phyloP scores from a whole-genome alignment of 1,140 invertebrate species.

The Bombus waltoni region DNA sequence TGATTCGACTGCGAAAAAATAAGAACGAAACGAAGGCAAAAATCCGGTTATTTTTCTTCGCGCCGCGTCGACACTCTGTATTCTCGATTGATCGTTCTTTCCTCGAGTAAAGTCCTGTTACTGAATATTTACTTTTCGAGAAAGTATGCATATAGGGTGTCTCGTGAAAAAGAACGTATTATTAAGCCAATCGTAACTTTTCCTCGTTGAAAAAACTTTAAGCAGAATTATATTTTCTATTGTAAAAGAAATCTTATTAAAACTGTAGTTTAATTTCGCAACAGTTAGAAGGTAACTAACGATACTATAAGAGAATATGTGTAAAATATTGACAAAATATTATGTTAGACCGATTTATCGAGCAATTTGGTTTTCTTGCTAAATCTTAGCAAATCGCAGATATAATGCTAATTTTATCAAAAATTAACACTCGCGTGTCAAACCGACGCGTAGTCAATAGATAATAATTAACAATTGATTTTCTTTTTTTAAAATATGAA shows the following conservation, averaged over 20 bases:
- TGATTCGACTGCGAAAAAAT: slow-evolving; percentile 30
- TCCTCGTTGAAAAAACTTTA: too few species aligned
- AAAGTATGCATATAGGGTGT: too few species aligned
- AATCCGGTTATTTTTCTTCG: slow-evolving; percentile 9
- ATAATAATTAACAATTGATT: too few species aligned
- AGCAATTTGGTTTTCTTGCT: neutral
- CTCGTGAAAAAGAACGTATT: too few species aligned
- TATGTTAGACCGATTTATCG: neutral
- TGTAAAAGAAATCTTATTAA: neutral
- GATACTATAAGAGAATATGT: neutral
- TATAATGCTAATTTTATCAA: neutral
- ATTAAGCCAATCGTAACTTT: too few species aligned
- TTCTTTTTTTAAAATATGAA: too few species aligned
- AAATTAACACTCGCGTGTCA: too few species aligned
- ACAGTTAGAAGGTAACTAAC: neutral
- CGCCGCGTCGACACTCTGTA: too few species aligned
- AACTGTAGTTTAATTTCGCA: neutral
- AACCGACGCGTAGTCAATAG: too few species aligned
- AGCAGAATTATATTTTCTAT: neutral
- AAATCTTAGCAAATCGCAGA: neutral
- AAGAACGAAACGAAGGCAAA: neutral
- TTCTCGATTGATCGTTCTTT: too few species aligned
- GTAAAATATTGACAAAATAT: neutral
- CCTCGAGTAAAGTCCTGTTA: too few species aligned
- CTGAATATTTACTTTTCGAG: too few species aligned